A percentile compares a stretch with the other conserved stretches of the same genome.
Evolutionary conservation across 1,140 invertebrate species (phyloP).

Genomic region (Papilio dardanus): DNA sequence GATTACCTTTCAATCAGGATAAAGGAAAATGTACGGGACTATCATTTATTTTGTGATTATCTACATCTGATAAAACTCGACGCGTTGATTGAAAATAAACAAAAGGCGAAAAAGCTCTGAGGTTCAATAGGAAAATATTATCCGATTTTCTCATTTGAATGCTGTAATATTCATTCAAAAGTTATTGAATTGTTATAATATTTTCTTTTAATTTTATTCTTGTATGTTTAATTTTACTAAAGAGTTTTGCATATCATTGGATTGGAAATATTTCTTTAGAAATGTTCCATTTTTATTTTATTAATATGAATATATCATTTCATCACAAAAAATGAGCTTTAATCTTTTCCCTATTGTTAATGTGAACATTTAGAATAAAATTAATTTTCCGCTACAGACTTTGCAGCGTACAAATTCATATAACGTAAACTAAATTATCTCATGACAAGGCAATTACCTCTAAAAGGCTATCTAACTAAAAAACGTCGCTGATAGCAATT

Average conservation of each 20-base stretch:
- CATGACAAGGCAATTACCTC: conserved; percentile 16
- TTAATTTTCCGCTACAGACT: background rate
- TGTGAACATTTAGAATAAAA: no score
- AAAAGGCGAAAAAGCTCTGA: background rate
- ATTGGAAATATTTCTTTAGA: background rate
- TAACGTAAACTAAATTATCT: background rate
- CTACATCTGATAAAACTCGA: background rate
- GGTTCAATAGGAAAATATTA: background rate
- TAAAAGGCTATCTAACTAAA: conserved; percentile 24
- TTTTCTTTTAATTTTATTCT: background rate
- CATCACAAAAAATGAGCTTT: no score
- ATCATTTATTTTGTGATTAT: background rate
- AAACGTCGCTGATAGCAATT: conserved; percentile 7
- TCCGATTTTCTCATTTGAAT: background rate
- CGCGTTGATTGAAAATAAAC: background rate
- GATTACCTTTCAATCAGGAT: background rate
- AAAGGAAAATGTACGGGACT: background rate
- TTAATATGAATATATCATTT: no score
- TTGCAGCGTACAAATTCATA: background rate
- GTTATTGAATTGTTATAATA: background rate
- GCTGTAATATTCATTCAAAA: background rate
- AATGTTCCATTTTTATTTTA: no score
- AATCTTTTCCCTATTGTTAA: no score
- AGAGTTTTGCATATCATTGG: background rate
- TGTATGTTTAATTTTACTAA: background rate